These are phyloP conservation scores for Meandrusa payeni DNA, from an alignment of 2,888 invertebrate genomes.

Conservation along the genomic window DNA sequence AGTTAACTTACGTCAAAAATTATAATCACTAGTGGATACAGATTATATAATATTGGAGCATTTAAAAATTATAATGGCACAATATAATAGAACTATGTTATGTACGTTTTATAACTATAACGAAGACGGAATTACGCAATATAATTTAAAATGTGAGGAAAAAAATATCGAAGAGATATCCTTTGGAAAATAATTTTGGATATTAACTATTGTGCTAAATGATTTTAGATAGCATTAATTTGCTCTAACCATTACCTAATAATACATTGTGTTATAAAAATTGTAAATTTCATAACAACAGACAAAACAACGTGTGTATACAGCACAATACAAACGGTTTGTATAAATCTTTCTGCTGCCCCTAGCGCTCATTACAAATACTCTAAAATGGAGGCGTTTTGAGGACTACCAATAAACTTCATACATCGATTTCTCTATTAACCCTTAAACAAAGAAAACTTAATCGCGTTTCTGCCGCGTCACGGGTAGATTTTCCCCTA, in stretches of 20 bases:
- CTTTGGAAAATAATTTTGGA: constrained; percentile 8
- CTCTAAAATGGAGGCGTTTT: background rate
- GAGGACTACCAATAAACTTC: background rate
- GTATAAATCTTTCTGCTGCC: constrained; percentile 14
- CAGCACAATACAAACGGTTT: constrained; percentile 12
- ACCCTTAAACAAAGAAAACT: too few species aligned
- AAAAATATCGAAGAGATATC: background rate
- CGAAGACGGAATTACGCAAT: constrained; percentile 8
- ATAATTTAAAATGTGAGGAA: background rate
- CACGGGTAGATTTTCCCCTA: too few species aligned
- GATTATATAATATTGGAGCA: constrained; percentile 11
- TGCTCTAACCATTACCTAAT: constrained; percentile 15
- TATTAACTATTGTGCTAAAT: background rate
- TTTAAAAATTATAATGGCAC: constrained; percentile 17
- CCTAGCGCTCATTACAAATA: background rate
- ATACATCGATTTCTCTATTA: too few species aligned
- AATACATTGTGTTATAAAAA: constrained; percentile 24
- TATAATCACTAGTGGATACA: background rate
- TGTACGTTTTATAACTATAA: too few species aligned
- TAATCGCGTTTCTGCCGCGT: too few species aligned
- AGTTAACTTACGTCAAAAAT: constrained; percentile 5
- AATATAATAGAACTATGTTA: constrained; percentile 9
- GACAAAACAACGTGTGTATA: constrained; percentile 27
- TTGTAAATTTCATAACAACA: constrained; percentile 18
- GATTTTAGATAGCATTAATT: background rate